Evolutionary conservation across 2,113 vertebrate genomes (phyloP), one percentile per base, ranked within the genome.

Genomic region (Mormyrus lacerda): DNA sequence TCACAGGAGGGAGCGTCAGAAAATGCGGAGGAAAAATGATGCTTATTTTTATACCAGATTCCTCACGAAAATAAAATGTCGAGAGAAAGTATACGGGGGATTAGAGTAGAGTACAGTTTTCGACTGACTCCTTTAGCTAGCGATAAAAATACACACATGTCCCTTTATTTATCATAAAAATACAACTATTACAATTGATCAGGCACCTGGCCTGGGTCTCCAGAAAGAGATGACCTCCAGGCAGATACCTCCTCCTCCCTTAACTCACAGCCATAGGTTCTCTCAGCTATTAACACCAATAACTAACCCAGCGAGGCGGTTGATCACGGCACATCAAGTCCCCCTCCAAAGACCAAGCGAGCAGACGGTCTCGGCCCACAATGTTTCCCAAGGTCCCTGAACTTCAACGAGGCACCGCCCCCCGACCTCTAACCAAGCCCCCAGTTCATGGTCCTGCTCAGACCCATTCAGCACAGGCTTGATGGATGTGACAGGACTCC

Each of bases 401-500:
- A 88, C 84, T 1, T 2, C 91, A 93, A 94, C 92, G 92, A 92
- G 92, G 87, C 90, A 91, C 91, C 69, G 48, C 89, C 89, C 82
- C 82, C 92, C 90, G 92, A 92, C 93, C 92, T 93, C 92, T 93
- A 92, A 94, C 91, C 92, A 90, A 95, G 91, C 90, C 90, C 0
- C 1, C 93, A 93, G 94, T 95, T 95, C 92, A 95, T 69, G 91
- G 91, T 45, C 85, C 91, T 91, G 91, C 92, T 92, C 91, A 92
- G n/a, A 21, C 91, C 86, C 89, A 91, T 89, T 91, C 89, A 91
- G 42, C 39, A 21, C 69, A 24, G 61, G 42, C 47, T 89, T 94
- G 93, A 94, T 61, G 86, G 94, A 94, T 95, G 95, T 95, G 95
- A 95, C 93, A 90, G 69, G 93, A 94, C 91, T 96, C 85, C 92